Percentiles rank a stretch among this genome's conserved stretches.
Conservation (phyloP, 2,113 vertebrate species). For the Anguilla rostrata region DNA sequence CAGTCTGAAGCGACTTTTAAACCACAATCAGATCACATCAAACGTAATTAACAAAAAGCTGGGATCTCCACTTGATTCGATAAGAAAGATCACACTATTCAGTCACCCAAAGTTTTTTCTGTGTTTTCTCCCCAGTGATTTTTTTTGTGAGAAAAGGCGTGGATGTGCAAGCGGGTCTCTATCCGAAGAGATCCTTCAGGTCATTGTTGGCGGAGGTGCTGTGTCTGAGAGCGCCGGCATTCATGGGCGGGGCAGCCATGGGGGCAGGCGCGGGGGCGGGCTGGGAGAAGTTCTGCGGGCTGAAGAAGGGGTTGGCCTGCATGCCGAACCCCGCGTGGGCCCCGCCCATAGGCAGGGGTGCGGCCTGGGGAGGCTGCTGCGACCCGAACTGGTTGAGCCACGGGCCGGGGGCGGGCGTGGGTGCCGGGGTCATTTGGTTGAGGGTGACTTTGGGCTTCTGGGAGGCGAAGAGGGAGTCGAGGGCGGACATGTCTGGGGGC, state of each 20-base stretch:
- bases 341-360: slow-evolving; percentile 66
- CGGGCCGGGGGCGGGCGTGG: slow-evolving; percentile 58
- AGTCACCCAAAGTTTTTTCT: slow-evolving; percentile 22
- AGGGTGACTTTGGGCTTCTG: slow-evolving; percentile 92
- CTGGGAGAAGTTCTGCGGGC: slow-evolving; percentile 91
- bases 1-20: not conserved
- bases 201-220: slow-evolving; percentile 90
- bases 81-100: not conserved
- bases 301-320: slow-evolving; percentile 96
- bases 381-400: slow-evolving; percentile 87
- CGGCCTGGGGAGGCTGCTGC: slow-evolving; percentile 67
- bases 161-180: slow-evolving; percentile 41
- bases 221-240: slow-evolving; percentile 74
- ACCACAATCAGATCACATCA: not conserved
- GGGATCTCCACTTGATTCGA: not conserved
- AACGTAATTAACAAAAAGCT: not conserved
- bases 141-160: slow-evolving; percentile 26
- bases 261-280: slow-evolving; percentile 43
- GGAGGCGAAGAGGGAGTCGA: slow-evolving; percentile 88
- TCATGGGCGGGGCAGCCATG: slow-evolving; percentile 53
- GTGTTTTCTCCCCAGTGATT: slow-evolving; percentile 29
- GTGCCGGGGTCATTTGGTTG: slow-evolving; percentile 87
- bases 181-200: slow-evolving; percentile 96
- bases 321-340: slow-evolving; percentile 81
- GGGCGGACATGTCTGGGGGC: slow-evolving; percentile 81